Evolutionary conservation across 2,797 vertebrate genomes (phyloP).

Genomic region (Parotocinclus haroldoi): DNA sequence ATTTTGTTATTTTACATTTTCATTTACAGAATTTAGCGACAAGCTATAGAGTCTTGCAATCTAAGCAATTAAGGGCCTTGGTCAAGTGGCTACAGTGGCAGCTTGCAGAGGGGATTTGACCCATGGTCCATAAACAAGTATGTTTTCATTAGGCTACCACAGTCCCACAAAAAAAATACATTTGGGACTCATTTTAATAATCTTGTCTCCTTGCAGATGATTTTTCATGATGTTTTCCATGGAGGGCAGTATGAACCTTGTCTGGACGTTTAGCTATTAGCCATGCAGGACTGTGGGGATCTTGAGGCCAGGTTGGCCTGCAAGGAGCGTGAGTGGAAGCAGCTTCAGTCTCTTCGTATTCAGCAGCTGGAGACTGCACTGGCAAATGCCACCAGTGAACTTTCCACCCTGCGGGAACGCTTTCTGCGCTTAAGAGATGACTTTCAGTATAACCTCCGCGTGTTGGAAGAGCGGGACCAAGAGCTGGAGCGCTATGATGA

Average conservation of each 20-base stretch:
- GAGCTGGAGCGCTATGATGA: slow-evolving; percentile 74
- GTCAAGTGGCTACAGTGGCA: too few relatives aligned
- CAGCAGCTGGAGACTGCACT: slow-evolving; percentile 65
- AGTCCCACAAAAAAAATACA: too few relatives aligned
- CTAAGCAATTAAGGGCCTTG: too few relatives aligned
- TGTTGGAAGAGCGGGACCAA: slow-evolving; percentile 76
- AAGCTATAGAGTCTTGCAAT: too few relatives aligned
- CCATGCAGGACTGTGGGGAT: slow-evolving; percentile 47
- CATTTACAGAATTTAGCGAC: too few relatives aligned
- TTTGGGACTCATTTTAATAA: too few relatives aligned
- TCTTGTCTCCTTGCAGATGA: too few relatives aligned
- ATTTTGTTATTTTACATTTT: too few relatives aligned
- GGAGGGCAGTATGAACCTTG: neutral
- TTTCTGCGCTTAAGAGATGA: slow-evolving; percentile 70
- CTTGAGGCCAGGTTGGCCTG: slow-evolving; percentile 61
- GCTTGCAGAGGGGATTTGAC: too few relatives aligned
- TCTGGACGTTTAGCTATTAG: neutral
- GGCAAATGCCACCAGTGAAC: slow-evolving; percentile 55
- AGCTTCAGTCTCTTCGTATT: slow-evolving; percentile 61
- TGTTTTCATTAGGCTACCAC: too few relatives aligned
- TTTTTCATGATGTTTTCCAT: too few relatives aligned
- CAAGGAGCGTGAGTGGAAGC: slow-evolving; percentile 76
- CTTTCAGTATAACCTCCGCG: slow-evolving; percentile 75
- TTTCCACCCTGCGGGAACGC: slow-evolving; percentile 57
- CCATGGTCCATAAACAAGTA: too few relatives aligned